Conservation (phyloP, 1,140 invertebrate genomes). For the Drosophila albomicans region DNA sequence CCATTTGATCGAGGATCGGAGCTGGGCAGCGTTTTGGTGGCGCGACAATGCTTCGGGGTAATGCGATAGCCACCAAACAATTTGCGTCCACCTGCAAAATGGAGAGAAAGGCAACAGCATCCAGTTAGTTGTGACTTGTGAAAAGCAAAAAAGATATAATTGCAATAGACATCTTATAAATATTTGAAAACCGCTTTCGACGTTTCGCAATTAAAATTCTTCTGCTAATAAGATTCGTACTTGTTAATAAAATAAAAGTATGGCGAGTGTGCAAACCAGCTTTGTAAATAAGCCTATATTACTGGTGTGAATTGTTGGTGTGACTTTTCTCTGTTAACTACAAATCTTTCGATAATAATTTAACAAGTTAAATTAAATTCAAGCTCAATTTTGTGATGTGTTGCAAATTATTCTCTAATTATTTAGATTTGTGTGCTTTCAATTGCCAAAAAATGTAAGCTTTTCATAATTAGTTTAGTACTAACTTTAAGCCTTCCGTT, state of each 20-base stretch:
- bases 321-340: too few species aligned
- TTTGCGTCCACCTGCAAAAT: slow-evolving; percentile 88
- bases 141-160: background rate
- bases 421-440: background rate
- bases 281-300: too few species aligned
- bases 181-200: background rate
- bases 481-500: background rate
- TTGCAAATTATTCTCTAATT: background rate
- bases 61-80: slow-evolving; percentile 94
- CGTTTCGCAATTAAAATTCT: background rate
- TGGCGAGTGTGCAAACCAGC: too few species aligned
- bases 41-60: slow-evolving; percentile 91
- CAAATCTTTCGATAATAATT: too few species aligned
- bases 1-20: slow-evolving; percentile 87
- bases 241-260: too few species aligned
- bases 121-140: background rate
- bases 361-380: too few species aligned
- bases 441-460: background rate
- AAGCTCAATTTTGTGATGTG: background rate
- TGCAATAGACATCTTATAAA: background rate
- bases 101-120: background rate
- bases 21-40: slow-evolving; percentile 86
- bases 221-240: too few species aligned
- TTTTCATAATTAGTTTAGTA: background rate
- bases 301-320: too few species aligned